These are phyloP conservation scores for Spinus pinus DNA, from an alignment of 2,797 vertebrate species.

Conservation along the genomic window DNA sequence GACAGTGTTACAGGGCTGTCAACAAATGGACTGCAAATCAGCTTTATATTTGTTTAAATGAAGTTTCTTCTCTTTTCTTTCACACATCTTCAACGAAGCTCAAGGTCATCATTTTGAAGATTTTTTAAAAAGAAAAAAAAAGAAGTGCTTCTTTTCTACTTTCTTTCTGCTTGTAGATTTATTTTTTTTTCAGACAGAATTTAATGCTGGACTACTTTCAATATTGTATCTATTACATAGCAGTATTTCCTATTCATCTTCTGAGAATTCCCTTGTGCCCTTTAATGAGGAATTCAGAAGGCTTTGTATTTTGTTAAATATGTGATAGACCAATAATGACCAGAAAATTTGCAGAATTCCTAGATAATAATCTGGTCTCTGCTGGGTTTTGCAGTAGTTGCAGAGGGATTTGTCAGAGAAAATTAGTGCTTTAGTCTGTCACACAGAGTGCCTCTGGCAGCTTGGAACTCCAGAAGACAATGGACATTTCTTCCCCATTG, in stretches of 20 bases:
- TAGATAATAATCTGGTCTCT: neutral
- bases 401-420: neutral
- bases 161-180: neutral
- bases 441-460: neutral
- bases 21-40: slow-evolving; percentile 58
- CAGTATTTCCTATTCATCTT: neutral
- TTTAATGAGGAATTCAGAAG: neutral
- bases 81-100: neutral
- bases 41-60: slow-evolving; percentile 32
- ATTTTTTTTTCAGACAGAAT: neutral
- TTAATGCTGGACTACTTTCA: neutral
- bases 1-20: slow-evolving; percentile 59
- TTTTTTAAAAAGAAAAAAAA: neutral
- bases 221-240: neutral
- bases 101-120: neutral
- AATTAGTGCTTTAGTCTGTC: neutral
- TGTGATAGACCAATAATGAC: neutral
- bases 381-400: neutral
- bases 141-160: neutral
- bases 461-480: neutral
- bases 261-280: neutral
- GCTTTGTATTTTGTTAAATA: neutral
- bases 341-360: neutral
- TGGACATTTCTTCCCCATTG: neutral
- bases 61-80: slow-evolving; percentile 25